Conservation (phyloP, 2,888 invertebrate species). For the Odontothrips loti region DNA sequence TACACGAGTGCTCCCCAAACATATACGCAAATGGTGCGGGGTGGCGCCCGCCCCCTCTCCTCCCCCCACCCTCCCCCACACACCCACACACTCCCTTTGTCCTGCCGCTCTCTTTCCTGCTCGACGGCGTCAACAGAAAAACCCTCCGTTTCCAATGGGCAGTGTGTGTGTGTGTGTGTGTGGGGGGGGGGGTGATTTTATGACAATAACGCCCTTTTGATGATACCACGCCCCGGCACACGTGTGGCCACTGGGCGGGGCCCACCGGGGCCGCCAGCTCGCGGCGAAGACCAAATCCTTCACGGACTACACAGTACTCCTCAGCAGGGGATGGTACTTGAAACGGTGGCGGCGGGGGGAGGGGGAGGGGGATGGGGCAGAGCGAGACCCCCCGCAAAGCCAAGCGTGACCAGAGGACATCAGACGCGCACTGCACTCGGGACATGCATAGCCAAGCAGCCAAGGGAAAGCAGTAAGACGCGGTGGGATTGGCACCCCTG, state of each 20-base stretch:
- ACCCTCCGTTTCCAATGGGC: neutral
- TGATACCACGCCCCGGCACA: neutral
- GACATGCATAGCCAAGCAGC: neutral
- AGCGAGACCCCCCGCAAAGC: too few relatives aligned
- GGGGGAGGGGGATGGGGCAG: too few relatives aligned
- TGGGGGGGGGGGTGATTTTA: neutral
- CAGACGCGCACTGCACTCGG: neutral
- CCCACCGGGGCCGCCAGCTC: too few relatives aligned
- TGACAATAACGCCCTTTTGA: neutral
- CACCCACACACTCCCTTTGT: constrained; percentile 36
- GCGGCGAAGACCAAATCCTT: too few relatives aligned
- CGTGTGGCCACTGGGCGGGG: too few relatives aligned
- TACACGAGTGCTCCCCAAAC: constrained; percentile 21
- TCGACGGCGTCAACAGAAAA: constrained; percentile 25
- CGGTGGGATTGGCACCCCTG: too few relatives aligned
- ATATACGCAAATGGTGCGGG: constrained; percentile 12
- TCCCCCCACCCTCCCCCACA: too few relatives aligned
- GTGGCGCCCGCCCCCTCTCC: too few relatives aligned
- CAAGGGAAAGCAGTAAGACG: neutral
- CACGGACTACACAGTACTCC: too few relatives aligned
- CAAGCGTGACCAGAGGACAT: neutral
- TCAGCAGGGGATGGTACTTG: too few relatives aligned
- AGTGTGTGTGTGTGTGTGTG: neutral
- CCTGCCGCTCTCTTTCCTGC: constrained; percentile 36
- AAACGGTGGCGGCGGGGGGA: too few relatives aligned